These are phyloP conservation scores for Diachasma alloeum DNA, from an alignment of 1,140 invertebrate genomes.

Conservation along the genomic window DNA sequence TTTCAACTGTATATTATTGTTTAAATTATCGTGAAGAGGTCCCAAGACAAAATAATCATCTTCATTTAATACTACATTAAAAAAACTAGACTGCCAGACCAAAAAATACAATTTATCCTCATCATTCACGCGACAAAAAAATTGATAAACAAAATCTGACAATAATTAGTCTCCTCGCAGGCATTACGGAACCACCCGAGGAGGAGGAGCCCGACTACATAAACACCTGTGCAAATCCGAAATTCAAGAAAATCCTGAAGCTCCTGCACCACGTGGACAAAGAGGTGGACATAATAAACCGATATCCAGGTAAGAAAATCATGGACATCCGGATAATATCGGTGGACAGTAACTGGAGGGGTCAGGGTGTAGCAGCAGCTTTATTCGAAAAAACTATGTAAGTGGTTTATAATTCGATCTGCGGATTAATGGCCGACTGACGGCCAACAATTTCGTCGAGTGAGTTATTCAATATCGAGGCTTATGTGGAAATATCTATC, in stretches of 20 bases:
- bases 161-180: slow-evolving; percentile 21
- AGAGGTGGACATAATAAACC: slow-evolving; percentile 66
- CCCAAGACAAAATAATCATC: too few relatives aligned
- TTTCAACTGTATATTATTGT: too few relatives aligned
- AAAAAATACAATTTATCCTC: too few relatives aligned
- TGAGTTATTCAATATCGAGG: slow-evolving; percentile 11
- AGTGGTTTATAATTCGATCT: slow-evolving; percentile 35
- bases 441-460: not conserved
- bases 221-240: slow-evolving; percentile 64
- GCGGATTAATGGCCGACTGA: not conserved
- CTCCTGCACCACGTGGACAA: slow-evolving; percentile 69
- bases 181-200: slow-evolving; percentile 41
- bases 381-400: slow-evolving; percentile 73
- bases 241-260: slow-evolving; percentile 71
- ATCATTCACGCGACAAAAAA: too few relatives aligned
- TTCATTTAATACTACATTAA: too few relatives aligned
- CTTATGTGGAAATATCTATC: slow-evolving; percentile 22
- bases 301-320: slow-evolving; percentile 67
- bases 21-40: too few relatives aligned
- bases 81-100: too few relatives aligned
- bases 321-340: slow-evolving; percentile 74
- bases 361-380: slow-evolving; percentile 72
- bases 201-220: slow-evolving; percentile 56
- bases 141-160: too few relatives aligned
- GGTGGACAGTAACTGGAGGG: slow-evolving; percentile 71